Base-by-base conservation (phyloP, 37 sponge, comb jelly and placozoan species). In the Ephydatia muelleri region DNA sequence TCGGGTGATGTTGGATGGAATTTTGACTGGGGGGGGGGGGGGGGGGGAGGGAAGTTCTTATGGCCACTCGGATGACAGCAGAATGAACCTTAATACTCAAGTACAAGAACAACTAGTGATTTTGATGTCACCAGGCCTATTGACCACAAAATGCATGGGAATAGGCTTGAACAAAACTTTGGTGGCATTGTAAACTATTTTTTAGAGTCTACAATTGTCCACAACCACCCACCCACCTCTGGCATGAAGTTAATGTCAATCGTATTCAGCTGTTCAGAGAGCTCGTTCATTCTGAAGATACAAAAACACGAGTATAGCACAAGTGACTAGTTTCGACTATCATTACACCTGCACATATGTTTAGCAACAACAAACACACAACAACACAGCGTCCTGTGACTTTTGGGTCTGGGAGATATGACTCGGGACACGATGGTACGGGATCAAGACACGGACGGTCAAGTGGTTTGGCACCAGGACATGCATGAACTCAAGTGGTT, bases 171-270 rank as follows among this genome's bases (percentile, higher is more conserved):
- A n/a, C n/a, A n/a, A n/a, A n/a, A n/a, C n/a, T n/a, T n/a, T n/a
- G n/a, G n/a, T n/a, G n/a, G n/a, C n/a, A n/a, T n/a, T n/a, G n/a
- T n/a, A n/a, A n/a, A n/a, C n/a, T n/a, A n/a, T n/a, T n/a, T n/a
- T n/a, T n/a, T 43, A 76, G 29, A 13, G 25, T 26, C 31, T 9
- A 21, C 9, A 23, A 11, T 16, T 32, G 12, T 12, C 4, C 33
- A 28, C 3, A 80, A 11, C 31, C 23, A 40, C 2, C 37, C 25
- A 8, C 79, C 76, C 75, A 94, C 94, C 84, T 90, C 94, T 91
- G 32, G 74, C 91, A 81, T 90, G 65, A 0, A 91, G 80, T 0
- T 87, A 0, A n/a, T 87, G 92, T 79, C 86, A 19, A 87, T 67
- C 23, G 22, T 75, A 34, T 82, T 73, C 26, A 71, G 69, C 26